A percentile compares a stretch with the other conserved stretches of the same genome.
Evolutionary conservation across 2,888 invertebrate genomes (phyloP).

Genomic region (Falcaria lacertinaria): DNA sequence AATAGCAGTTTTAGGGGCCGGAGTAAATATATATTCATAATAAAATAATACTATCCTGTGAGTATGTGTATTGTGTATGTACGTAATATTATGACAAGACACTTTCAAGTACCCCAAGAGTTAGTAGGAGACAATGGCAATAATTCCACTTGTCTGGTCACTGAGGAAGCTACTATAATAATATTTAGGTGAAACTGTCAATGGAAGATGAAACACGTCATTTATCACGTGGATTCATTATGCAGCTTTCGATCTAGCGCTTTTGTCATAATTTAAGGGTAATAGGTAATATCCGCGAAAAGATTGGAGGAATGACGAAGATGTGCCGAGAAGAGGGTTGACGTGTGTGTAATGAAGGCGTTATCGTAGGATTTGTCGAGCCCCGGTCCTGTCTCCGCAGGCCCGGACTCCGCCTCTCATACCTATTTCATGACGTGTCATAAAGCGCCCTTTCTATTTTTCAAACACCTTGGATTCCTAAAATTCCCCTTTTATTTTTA

Average conservation of each 20-base stretch:
- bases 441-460: conserved; percentile 36
- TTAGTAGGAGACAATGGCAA: too few relatives aligned
- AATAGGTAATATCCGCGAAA: conserved; percentile 76
- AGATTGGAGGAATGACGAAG: conserved; percentile 69
- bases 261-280: conserved; percentile 72
- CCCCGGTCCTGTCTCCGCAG: conserved; percentile 19
- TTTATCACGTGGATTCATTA: conserved; percentile 62
- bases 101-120: too few relatives aligned
- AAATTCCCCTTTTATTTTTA: not conserved
- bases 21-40: too few relatives aligned
- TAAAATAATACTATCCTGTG: too few relatives aligned
- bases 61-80: too few relatives aligned
- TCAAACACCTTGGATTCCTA: conserved; percentile 19
- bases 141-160: not conserved
- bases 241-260: conserved; percentile 53
- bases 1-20: too few relatives aligned
- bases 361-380: conserved; percentile 61
- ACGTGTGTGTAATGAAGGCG: conserved; percentile 71
- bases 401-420: conserved; percentile 27
- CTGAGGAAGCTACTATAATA: conserved; percentile 10
- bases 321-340: conserved; percentile 69
- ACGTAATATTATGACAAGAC: too few relatives aligned
- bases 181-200: conserved; percentile 35
- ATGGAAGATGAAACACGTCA: conserved; percentile 45
- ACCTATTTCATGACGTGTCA: conserved; percentile 52